A percentile compares a stretch with the other conserved stretches of the same genome.
phyloP scores from a whole-genome alignment of 2,113 vertebrate genomes.

The Tichodroma muraria region DNA sequence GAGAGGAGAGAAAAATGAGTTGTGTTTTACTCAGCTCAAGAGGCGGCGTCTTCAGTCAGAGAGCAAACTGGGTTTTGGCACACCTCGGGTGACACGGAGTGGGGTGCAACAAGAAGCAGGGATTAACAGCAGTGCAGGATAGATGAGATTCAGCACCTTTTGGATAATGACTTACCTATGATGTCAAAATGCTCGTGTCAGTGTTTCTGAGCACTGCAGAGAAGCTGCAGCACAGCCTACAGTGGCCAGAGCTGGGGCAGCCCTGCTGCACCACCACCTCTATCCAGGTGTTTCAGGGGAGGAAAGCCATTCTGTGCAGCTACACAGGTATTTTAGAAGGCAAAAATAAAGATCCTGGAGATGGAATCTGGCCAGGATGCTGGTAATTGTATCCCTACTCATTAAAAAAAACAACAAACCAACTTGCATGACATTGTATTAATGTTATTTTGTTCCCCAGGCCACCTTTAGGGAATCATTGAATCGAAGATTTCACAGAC shows the following conservation, averaged over 20 bases:
- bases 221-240: neutral
- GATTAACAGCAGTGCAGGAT: neutral
- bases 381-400: neutral
- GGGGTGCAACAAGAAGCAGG: neutral
- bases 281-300: neutral
- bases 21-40: neutral
- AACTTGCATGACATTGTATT: neutral
- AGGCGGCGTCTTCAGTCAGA: rapidly evolving
- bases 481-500: neutral
- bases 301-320: neutral
- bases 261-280: neutral
- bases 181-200: neutral
- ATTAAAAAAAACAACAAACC: neutral
- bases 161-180: neutral
- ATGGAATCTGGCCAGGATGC: neutral
- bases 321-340: neutral
- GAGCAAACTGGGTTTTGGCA: neutral
- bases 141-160: neutral
- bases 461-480: neutral
- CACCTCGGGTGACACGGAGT: neutral
- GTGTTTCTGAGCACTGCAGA: neutral
- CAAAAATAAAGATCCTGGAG: neutral
- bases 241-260: neutral
- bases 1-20: neutral
- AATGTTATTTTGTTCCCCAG: neutral